Evolutionary conservation across 2,113 vertebrate genomes (phyloP), one percentile per base, ranked within the genome.

Genomic region (Pseudorectes ferrugineus): DNA sequence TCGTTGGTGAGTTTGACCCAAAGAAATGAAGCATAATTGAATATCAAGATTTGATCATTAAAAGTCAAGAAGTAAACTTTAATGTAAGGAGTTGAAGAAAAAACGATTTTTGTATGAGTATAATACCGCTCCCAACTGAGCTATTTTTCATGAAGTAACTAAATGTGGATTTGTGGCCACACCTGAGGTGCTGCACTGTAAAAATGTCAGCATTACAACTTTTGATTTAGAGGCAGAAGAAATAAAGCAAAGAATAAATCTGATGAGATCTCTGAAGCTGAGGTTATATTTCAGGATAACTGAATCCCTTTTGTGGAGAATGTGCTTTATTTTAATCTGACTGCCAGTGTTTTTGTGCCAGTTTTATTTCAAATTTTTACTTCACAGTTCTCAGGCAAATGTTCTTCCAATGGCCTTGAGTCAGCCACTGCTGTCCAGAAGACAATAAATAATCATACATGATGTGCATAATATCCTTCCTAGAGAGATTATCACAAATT

Each of bases 381-480:
- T 84, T 93, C 22, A 21, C 23, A 54, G 20, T 85, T 96, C 57
- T 72, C 35, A 66, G 45, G 24, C 40, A 85, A 73, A 72, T 54
- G 43, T 73, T 97, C 76, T 91, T 92, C 45, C 1, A 1, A 36
- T 65, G 33, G 70, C 42, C 81, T 93, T 91, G 79, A 87, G 33
- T 78, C 67, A 78, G 43, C n/a, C 66, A 86, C 67, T 92, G 78
- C 68, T 89, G 83, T 78, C 71, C 72, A 73, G 63, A 85, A 72
- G 48, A 93, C 20, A 80, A 85, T 68, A 82, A 95, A 91, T 93
- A 96, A 85, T 77, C 85, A 48, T 38, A 75, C 26, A 70, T 75
- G 86, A 91, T 89, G 25, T 91, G 40, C 57, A 94, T 92, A 91
- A 95, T 67, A 92, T 38, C 45, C 38, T 89, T 95, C 58, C 65